These are phyloP conservation scores for Styela clava DNA, from an alignment of 23 tunicate genomes.

Conservation along the genomic window DNA sequence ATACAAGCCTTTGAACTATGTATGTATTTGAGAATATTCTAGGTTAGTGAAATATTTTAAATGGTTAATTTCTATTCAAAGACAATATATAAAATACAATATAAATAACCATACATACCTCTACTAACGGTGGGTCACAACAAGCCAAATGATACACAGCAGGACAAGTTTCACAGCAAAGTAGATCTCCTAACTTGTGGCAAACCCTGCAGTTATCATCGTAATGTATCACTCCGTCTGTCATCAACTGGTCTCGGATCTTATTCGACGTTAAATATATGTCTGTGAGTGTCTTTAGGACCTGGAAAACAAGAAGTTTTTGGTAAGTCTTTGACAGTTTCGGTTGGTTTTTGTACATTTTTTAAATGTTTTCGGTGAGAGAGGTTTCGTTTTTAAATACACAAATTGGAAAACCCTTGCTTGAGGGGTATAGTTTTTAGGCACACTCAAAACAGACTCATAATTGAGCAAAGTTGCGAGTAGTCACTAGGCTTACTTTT, in stretches of 20 bases:
- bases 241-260: conserved; percentile 90
- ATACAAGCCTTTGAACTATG: too few relatives aligned
- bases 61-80: too few relatives aligned
- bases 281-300: conserved; percentile 57
- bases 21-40: too few relatives aligned
- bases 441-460: too few relatives aligned
- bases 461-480: too few relatives aligned
- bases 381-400: background rate
- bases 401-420: background rate
- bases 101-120: conserved; percentile 32
- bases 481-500: too few relatives aligned
- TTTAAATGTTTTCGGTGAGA: background rate
- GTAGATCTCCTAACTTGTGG: conserved; percentile 77
- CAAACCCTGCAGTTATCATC: conserved; percentile 92
- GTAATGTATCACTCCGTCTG: conserved; percentile 78
- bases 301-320: conserved; percentile 48
- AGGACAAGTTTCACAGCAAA: conserved; percentile 93
- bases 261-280: conserved; percentile 54
- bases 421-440: background rate
- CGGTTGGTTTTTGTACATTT: background rate
- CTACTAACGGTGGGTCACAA: conserved; percentile 72
- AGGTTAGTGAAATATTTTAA: too few relatives aligned
- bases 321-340: background rate
- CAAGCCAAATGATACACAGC: conserved; percentile 95
- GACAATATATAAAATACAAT: too few relatives aligned